phyloP scores from a whole-genome alignment of 2,888 invertebrate genomes.

The Sesamia inferens region DNA sequence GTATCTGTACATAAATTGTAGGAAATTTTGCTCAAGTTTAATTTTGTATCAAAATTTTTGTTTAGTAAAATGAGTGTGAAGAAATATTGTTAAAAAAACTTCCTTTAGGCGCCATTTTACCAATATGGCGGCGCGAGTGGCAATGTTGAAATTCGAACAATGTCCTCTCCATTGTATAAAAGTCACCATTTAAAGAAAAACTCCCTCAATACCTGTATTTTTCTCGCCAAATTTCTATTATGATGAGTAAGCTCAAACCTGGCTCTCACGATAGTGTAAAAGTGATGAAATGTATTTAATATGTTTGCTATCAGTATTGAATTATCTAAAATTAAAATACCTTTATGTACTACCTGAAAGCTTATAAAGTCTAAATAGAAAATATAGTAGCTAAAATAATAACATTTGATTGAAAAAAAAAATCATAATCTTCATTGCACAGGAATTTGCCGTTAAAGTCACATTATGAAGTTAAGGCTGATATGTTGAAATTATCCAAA shows the following conservation, averaged over 20 bases:
- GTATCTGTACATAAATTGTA: too few species aligned
- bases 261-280: not conserved
- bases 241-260: constrained; percentile 2
- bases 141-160: too few species aligned
- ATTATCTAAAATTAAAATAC: not conserved
- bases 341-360: not conserved
- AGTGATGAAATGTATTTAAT: not conserved
- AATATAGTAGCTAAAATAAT: not conserved
- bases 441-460: constrained; percentile 17
- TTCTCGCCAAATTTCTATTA: too few species aligned
- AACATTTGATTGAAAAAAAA: not conserved
- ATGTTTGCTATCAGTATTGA: not conserved
- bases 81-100: too few species aligned
- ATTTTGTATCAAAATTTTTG: too few species aligned
- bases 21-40: too few species aligned
- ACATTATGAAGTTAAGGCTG: constrained; percentile 32
- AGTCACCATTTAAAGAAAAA: too few species aligned
- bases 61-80: too few species aligned
- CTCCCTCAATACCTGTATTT: too few species aligned
- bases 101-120: too few species aligned
- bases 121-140: too few species aligned
- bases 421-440: constrained; percentile 15
- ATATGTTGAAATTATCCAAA: constrained; percentile 15
- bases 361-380: not conserved
- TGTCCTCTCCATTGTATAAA: too few species aligned